Conservation (phyloP, 1,140 invertebrate species). For the Drosophila aff. region DNA sequence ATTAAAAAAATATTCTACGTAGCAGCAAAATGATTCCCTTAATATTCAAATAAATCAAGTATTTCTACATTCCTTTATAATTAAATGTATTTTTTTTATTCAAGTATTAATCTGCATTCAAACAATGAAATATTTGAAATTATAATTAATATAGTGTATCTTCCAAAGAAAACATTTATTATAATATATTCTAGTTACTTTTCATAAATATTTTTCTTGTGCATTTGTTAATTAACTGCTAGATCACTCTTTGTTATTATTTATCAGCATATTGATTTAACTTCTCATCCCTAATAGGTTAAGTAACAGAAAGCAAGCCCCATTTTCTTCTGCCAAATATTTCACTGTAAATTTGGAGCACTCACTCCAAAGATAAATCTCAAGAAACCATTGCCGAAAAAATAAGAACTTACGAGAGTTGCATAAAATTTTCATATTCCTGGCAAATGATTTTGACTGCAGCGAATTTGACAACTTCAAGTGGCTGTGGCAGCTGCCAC, state of each 20-base stretch:
- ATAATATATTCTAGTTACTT: no score
- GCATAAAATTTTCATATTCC: conserved; percentile 68
- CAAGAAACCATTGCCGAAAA: conserved; percentile 8
- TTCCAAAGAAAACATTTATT: background rate
- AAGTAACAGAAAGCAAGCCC: background rate
- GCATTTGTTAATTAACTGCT: background rate
- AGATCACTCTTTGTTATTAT: background rate
- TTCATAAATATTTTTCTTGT: background rate
- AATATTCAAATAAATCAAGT: conserved; percentile 7
- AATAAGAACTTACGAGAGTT: conserved; percentile 27
- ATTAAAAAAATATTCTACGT: background rate
- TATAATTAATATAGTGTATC: background rate
- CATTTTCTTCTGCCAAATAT: conserved; percentile 17
- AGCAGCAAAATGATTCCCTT: no score
- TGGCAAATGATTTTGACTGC: conserved; percentile 73
- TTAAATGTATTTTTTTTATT: background rate
- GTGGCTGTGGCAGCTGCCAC: conserved; percentile 68
- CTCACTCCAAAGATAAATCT: conserved; percentile 8
- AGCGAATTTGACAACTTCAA: conserved; percentile 77
- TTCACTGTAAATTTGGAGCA: conserved; percentile 3
- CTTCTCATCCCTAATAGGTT: background rate
- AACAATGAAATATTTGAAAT: conserved; percentile 1
- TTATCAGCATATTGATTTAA: background rate
- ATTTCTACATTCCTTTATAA: conserved; percentile 15
- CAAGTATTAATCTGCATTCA: background rate